A percentile compares a stretch with the other conserved stretches of the same genome.
These are phyloP conservation scores for Helicoverpa zea DNA, from an alignment of 1,140 invertebrate species.

Conservation along the genomic window DNA sequence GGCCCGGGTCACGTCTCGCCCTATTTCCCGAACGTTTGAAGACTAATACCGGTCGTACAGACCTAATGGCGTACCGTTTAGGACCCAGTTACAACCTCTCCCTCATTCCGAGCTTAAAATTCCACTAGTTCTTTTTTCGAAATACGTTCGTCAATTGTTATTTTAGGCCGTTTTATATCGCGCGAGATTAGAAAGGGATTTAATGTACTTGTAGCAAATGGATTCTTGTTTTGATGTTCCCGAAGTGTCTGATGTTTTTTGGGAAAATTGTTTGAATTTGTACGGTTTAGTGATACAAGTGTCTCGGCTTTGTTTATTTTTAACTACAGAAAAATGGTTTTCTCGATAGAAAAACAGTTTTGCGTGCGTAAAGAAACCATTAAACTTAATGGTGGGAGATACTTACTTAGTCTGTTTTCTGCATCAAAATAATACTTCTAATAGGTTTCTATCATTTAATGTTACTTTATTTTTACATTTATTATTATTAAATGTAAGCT, in stretches of 20 bases:
- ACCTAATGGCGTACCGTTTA: constrained; percentile 47
- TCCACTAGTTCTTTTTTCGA: constrained; percentile 34
- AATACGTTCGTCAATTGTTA: constrained; percentile 29
- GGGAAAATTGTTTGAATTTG: constrained; percentile 22
- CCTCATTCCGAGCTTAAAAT: constrained; percentile 38
- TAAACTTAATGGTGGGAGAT: not conserved
- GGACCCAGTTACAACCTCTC: constrained; percentile 38
- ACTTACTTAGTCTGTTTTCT: too few species aligned
- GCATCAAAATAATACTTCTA: too few species aligned
- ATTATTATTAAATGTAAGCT: not conserved
- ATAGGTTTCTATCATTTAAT: too few species aligned
- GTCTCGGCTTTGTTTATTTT: constrained; percentile 6
- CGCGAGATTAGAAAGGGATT: constrained; percentile 24
- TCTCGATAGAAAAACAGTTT: not conserved
- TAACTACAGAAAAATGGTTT: constrained; percentile 1
- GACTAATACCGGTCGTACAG: constrained; percentile 45
- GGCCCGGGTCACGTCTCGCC: constrained; percentile 27
- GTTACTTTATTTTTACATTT: not conserved
- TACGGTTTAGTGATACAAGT: constrained; percentile 9
- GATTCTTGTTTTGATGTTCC: constrained; percentile 26
- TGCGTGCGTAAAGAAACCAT: not conserved
- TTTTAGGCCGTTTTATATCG: constrained; percentile 33
- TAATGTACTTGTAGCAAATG: constrained; percentile 12
- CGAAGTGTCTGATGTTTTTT: constrained; percentile 15
- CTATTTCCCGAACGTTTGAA: constrained; percentile 37